phyloP scores from a whole-genome alignment of 2,113 vertebrate genomes.

The Clupea harengus region DNA sequence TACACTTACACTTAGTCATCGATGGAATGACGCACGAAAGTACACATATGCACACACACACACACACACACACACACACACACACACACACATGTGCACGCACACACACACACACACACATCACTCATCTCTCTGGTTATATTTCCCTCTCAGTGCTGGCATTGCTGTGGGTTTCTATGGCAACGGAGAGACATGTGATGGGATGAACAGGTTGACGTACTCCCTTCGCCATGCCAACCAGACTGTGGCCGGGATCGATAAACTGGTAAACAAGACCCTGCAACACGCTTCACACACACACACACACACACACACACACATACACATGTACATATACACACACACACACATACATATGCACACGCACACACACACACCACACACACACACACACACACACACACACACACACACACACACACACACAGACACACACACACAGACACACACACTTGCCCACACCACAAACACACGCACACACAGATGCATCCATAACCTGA shows the following conservation, averaged over 20 bases:
- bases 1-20: not conserved
- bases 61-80: not conserved
- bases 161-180: slow-evolving; percentile 95
- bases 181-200: slow-evolving; percentile 91
- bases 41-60: not conserved
- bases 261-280: slow-evolving; percentile 74
- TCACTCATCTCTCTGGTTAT: slow-evolving; percentile 23
- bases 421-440: not conserved
- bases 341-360: not conserved
- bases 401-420: not conserved
- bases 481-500: not conserved
- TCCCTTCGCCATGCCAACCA: slow-evolving; percentile 92
- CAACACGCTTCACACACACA: not conserved
- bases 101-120: not conserved
- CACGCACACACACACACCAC: slow-evolving; percentile 4
- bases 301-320: not conserved
- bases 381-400: slow-evolving; percentile 7
- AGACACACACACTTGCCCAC: not conserved
- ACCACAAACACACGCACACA: not conserved
- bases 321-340: not conserved
- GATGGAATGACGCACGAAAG: not conserved
- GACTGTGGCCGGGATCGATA: slow-evolving; percentile 86
- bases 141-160: slow-evolving; percentile 75
- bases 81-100: not conserved
- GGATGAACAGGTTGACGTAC: slow-evolving; percentile 84